A percentile compares a stretch with the other conserved stretches of the same genome.
Evolutionary conservation across 2,113 vertebrate species (phyloP).

Genomic region (Nannospalax galili): DNA sequence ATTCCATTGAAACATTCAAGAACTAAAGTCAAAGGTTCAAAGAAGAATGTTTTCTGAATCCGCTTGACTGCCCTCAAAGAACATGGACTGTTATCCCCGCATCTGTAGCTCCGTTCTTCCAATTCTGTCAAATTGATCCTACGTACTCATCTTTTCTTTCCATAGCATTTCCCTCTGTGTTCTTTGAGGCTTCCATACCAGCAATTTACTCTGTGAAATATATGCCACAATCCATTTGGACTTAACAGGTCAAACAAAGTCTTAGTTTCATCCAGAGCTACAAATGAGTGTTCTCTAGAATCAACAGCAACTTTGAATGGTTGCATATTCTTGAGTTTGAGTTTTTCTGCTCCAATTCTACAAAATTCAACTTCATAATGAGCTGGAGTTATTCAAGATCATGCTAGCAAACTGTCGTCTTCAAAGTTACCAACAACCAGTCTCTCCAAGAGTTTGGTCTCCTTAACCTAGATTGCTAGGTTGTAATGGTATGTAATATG

Average conservation of each 20-base stretch:
- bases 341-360: conserved; percentile 29
- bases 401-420: neutral
- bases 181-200: conserved; percentile 45
- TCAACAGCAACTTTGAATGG: neutral
- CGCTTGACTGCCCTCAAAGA: conserved; percentile 51
- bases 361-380: neutral
- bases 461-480: conserved; percentile 51
- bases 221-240: conserved; percentile 8
- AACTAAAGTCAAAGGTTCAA: conserved; percentile 67
- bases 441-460: neutral
- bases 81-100: conserved; percentile 9
- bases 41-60: conserved; percentile 69
- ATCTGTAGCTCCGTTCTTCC: conserved; percentile 50
- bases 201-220: conserved; percentile 61
- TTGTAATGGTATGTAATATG: neutral
- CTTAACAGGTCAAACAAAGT: conserved; percentile 46
- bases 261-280: conserved; percentile 32
- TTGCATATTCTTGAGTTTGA: neutral
- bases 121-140: conserved; percentile 22
- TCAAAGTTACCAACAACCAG: conserved; percentile 48
- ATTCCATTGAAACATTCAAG: conserved; percentile 32
- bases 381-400: neutral
- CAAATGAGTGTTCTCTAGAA: conserved; percentile 22
- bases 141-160: conserved; percentile 1
- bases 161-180: neutral